Evolutionary conservation across 1,140 invertebrate genomes (phyloP).

Genomic region (Dreissena rostriformis): DNA sequence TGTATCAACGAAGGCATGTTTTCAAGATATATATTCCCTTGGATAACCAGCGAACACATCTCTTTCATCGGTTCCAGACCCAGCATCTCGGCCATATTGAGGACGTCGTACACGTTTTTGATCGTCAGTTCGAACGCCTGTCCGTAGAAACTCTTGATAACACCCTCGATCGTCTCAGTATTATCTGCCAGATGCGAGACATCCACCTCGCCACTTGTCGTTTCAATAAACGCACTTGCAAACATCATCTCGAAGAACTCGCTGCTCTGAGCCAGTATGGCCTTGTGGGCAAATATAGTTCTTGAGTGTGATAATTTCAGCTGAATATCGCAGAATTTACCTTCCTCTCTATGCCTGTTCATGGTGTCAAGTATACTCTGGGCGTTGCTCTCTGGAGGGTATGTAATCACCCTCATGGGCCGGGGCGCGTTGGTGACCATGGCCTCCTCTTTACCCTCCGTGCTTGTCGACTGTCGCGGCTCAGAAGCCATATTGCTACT

Average conservation of each 20-base stretch:
- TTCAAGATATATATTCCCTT: neutral
- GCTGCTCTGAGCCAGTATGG: conserved; percentile 17
- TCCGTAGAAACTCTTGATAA: conserved; percentile 39
- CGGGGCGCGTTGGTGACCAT: too few relatives aligned
- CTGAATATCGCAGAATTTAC: conserved; percentile 39
- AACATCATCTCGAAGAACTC: conserved; percentile 38
- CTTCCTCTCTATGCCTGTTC: conserved; percentile 10
- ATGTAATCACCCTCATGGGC: conserved; percentile 10
- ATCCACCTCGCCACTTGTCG: conserved; percentile 15
- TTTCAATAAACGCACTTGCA: conserved; percentile 23
- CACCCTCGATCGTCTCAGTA: neutral
- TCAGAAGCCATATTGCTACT: neutral
- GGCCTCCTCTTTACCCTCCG: too few relatives aligned
- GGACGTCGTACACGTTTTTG: conserved; percentile 23
- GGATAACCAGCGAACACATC: conserved; percentile 11
- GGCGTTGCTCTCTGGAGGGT: conserved; percentile 7
- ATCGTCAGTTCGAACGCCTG: conserved; percentile 23
- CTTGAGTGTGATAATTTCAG: conserved; percentile 6
- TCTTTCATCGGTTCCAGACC: conserved; percentile 19
- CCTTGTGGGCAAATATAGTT: conserved; percentile 40
- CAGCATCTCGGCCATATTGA: conserved; percentile 33
- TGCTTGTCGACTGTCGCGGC: neutral
- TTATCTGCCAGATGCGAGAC: conserved; percentile 21
- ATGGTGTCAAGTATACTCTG: conserved; percentile 11
- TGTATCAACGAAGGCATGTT: conserved; percentile 6